Evolutionary conservation across 2,888 invertebrate species (phyloP), one percentile per base, ranked within the genome.

Genomic region (Gari tellinella): DNA sequence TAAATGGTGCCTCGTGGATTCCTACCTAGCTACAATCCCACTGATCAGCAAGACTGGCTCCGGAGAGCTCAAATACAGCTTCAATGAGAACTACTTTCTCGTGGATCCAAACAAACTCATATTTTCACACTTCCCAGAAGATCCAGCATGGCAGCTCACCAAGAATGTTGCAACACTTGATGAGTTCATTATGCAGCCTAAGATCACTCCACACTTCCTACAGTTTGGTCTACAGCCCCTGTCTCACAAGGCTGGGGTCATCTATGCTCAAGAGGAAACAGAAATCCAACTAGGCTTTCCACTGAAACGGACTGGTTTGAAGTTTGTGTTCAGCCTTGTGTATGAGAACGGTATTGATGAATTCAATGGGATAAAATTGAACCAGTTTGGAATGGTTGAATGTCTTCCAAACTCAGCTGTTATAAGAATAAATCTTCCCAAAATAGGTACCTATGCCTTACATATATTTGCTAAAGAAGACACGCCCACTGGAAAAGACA

Each of bases 171-270:
- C 81, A 17, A 65, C 81, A 12, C 53, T 82, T 40, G 82, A 84
- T 45, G 73, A 81, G 45, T 84, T 84, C 51, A 75, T 68, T 21
- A 64, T 76, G 19, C 80, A 81, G 72, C 84, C 84, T 1, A 79
- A 82, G 17, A 82, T 82, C 37, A 84, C 84, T 0, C 81, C 84
- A 2, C 84, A 84, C 61, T 84, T 84, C 57, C 69, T 84, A 37
- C 62, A 80, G 31, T 69, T 84, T 19, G 84, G 82, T 23, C 60
- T 84, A 12, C 82, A 82, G 49, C 67, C 82, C 1, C 38, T 81
- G 19, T 81, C 81, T 10, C 84, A 84, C 53, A 82, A 81, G 41
- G 69, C 69, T 0, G 81, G 80, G 1, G 74, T 80, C 14, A 67
- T 84, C 14, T 74, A 62, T 40, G 79, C 78, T 2, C 65, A 60